A percentile compares a stretch with the other conserved stretches of the same genome.
Evolutionary conservation across 2,888 invertebrate species (phyloP).

Genomic region (Carcina quercana): DNA sequence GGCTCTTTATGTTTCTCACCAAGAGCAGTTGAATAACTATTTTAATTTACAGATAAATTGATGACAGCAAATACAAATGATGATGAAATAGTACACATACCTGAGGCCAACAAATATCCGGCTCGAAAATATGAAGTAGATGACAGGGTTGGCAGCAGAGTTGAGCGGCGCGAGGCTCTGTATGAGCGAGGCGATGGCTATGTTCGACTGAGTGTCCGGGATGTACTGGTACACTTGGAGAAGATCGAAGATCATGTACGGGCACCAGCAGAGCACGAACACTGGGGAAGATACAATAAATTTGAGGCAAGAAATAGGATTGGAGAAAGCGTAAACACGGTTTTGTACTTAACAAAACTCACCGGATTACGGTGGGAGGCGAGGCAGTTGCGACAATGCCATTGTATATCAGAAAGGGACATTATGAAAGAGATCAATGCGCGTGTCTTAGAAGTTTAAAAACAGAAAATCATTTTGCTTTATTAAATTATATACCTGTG

Average conservation of each 20-base stretch:
- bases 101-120: conserved; percentile 88
- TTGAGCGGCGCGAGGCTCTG: conserved; percentile 94
- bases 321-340: neutral
- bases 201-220: conserved; percentile 83
- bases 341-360: neutral
- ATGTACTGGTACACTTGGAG: conserved; percentile 91
- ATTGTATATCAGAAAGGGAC: no score
- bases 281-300: conserved; percentile 68
- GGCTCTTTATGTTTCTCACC: no score
- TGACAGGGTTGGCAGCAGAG: conserved; percentile 95
- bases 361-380: no score
- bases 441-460: no score
- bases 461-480: no score
- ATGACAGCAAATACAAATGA: no score
- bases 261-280: conserved; percentile 96
- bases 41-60: no score
- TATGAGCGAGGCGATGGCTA: conserved; percentile 91
- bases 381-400: no score
- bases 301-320: neutral
- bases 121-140: conserved; percentile 95
- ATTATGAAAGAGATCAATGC: no score
- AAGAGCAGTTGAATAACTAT: no score
- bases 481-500: no score
- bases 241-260: conserved; percentile 93
- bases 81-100: conserved; percentile 67